Percentiles rank a stretch among this genome's conserved stretches.
phyloP scores from a whole-genome alignment of 2,113 vertebrate genomes.

The Rhizomys pruinosus region DNA sequence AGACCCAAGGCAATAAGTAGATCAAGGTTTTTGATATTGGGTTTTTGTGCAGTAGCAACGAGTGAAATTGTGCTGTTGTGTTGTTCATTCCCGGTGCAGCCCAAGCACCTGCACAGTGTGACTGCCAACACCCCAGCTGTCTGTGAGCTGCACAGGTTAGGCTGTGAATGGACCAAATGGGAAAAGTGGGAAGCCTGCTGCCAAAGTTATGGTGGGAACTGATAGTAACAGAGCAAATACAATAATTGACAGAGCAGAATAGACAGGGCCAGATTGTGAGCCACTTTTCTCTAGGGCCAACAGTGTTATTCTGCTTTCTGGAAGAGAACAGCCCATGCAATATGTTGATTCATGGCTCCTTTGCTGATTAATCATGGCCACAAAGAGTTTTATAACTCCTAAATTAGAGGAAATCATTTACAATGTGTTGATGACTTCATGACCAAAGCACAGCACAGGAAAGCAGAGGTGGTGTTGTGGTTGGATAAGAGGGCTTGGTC shows the following conservation, averaged over 20 bases:
- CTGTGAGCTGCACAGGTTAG: background rate
- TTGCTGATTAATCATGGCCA: background rate
- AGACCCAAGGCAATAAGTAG: background rate
- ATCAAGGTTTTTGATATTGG: background rate
- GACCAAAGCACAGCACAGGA: background rate
- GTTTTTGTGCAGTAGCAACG: background rate
- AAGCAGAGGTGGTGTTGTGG: background rate
- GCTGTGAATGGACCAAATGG: background rate
- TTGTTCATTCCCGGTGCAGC: background rate
- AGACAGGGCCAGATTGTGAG: background rate
- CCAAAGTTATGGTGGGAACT: background rate
- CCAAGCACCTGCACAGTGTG: background rate
- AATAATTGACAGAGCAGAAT: accelerated
- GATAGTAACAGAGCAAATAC: background rate
- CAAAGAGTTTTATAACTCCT: background rate
- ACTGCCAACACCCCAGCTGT: background rate
- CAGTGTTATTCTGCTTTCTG: background rate
- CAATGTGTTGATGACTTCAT: no score
- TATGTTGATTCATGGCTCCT: background rate
- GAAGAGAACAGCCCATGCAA: background rate
- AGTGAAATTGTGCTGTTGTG: background rate
- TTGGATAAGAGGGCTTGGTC: background rate
- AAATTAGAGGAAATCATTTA: background rate
- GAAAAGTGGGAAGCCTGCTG: background rate
- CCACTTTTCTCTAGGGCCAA: background rate